Evolutionary conservation across 2,888 invertebrate genomes (phyloP), one percentile per base, ranked within the genome.

Genomic region (Eupithecia abbreviata): DNA sequence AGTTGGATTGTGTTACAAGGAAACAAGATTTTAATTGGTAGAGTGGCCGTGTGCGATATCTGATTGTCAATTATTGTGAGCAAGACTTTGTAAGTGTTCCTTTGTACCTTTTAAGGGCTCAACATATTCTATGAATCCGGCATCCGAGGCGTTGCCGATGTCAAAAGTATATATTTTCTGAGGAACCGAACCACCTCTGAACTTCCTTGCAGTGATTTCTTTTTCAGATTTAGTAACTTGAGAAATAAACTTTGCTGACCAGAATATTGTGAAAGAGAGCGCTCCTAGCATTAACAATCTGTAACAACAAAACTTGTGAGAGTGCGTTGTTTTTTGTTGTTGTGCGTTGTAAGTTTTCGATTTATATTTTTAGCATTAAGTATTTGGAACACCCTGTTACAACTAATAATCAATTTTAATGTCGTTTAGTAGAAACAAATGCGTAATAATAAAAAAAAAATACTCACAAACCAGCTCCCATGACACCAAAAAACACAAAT

Each of bases 391-490:
- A 66, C 42, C 66, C 62, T 62, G 62, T 62, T 62, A 30, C 4
- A 62, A 30, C 7, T 42, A 42, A 66, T 42, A 7, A 15, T 58
- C 0, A 10, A 4, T 30, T 62, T n/a, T 13, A 9, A 2, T 9
- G 13, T 65, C 13, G 5, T 6, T 51, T n/a, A 15, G 15, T 51
- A 15, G 51, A 51, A 51, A 15, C 13, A 7, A 45, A 55, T 47
- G 47, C 12, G 9, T 47, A 47, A 3, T 7, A 15, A 45, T 4
- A 45, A 10, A n/a, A 18, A n/a, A 62, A n/a, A 13, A 67, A 67
- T 83, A 90, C 90, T 90, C 78, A 90, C 90, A 90, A 76, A 72
- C 90, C 90, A n/a, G 84, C 84, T 5, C 85, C 84, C 86, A 86
- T 78, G 73, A 71, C 68, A 62, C 30, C 9, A 12, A 30, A 15